phyloP scores from a whole-genome alignment of 2,888 invertebrate genomes.

The Leptothorax acervorum region DNA sequence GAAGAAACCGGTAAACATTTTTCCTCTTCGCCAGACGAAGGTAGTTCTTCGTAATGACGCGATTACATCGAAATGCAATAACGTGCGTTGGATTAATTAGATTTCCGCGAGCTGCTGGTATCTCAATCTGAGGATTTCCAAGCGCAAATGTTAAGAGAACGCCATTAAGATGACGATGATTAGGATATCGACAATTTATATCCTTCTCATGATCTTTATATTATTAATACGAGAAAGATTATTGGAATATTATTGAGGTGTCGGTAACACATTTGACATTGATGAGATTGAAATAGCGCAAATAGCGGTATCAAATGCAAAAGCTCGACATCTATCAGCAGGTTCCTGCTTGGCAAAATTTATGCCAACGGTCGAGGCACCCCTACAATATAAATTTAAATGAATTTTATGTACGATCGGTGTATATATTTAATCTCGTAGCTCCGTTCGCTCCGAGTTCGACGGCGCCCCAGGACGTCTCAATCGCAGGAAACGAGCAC shows the following conservation, averaged over 20 bases:
- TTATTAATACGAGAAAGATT: not conserved
- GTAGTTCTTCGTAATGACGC: not conserved
- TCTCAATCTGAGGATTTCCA: not conserved
- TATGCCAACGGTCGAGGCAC: not conserved
- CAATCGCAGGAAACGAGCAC: constrained; percentile 41
- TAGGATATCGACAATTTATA: not conserved
- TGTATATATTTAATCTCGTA: not conserved
- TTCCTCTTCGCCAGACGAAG: not conserved
- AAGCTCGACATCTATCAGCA: not conserved
- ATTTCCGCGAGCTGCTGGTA: not conserved
- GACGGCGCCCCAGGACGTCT: constrained; percentile 17
- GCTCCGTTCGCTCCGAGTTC: not conserved
- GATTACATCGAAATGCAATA: constrained; percentile 9
- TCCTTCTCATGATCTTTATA: not conserved
- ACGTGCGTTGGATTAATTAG: not conserved
- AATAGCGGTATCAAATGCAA: not conserved
- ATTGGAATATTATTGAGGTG: not conserved
- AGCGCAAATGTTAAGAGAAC: not conserved
- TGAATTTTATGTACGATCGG: not conserved
- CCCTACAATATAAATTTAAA: not conserved
- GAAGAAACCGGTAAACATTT: not conserved
- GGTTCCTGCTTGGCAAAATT: not conserved
- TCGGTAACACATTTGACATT: not conserved
- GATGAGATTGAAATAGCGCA: too few species aligned
- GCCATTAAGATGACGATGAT: not conserved